Evolutionary conservation across 2,888 invertebrate species (phyloP).

Genomic region (Andrena camellia): DNA sequence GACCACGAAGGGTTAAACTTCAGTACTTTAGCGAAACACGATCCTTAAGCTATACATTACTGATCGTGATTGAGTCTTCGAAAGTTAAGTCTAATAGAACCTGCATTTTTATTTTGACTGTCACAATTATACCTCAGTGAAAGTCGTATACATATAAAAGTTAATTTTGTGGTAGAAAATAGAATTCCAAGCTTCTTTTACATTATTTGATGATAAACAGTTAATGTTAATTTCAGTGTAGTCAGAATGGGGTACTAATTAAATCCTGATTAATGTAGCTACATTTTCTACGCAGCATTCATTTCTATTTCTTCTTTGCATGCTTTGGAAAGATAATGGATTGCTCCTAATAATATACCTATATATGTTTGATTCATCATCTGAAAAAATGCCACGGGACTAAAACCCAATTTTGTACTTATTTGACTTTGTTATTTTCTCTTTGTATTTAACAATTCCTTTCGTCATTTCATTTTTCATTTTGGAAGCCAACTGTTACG

Average conservation of each 20-base stretch:
- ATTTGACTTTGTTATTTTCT: slow-evolving; percentile 22
- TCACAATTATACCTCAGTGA: too few relatives aligned
- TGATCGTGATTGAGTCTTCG: too few relatives aligned
- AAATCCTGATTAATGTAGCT: not conserved
- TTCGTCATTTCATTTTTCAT: not conserved
- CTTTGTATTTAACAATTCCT: slow-evolving; percentile 4
- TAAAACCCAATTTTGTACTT: slow-evolving; percentile 1
- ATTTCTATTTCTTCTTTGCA: not conserved
- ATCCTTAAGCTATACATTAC: too few relatives aligned
- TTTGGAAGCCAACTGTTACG: not conserved
- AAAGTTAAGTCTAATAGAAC: too few relatives aligned
- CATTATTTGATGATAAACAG: not conserved
- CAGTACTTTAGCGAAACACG: too few relatives aligned
- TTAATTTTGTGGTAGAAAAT: not conserved
- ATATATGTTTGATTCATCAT: not conserved
- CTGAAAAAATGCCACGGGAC: not conserved
- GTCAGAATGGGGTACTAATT: not conserved
- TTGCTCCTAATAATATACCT: not conserved
- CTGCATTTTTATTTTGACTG: too few relatives aligned
- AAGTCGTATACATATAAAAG: too few relatives aligned
- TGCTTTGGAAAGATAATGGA: not conserved
- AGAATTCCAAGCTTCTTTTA: not conserved
- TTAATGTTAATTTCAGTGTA: not conserved
- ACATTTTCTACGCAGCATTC: not conserved
- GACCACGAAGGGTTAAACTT: too few relatives aligned